phyloP scores from a whole-genome alignment of 2,888 invertebrate species.

The Drosophila robusta region DNA sequence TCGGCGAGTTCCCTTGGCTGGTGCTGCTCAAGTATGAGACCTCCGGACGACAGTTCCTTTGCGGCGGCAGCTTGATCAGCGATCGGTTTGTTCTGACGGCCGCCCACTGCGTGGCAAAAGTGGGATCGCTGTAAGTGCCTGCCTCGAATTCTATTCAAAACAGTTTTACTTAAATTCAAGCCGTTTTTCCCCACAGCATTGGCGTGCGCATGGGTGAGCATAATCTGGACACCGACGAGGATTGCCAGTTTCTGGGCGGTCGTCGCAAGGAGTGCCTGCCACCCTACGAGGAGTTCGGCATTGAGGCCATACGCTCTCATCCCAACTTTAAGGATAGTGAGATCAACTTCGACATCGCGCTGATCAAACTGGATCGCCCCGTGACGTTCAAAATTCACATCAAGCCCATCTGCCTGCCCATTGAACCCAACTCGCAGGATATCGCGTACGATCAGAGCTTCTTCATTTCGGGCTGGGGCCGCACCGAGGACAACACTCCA shows the following conservation, averaged over 20 bases:
- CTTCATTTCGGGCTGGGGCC: slow-evolving; percentile 82
- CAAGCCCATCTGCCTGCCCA: slow-evolving; percentile 80
- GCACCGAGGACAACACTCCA: slow-evolving; percentile 56
- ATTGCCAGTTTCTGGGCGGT: slow-evolving; percentile 75
- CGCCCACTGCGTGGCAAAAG: slow-evolving; percentile 77
- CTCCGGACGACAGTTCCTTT: slow-evolving; percentile 77
- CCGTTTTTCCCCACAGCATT: slow-evolving; percentile 56
- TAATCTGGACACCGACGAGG: slow-evolving; percentile 70
- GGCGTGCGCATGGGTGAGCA: slow-evolving; percentile 85
- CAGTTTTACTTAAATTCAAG: background rate
- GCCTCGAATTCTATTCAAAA: too few relatives aligned
- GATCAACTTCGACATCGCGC: slow-evolving; percentile 87
- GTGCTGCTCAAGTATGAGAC: slow-evolving; percentile 88
- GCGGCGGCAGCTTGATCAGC: slow-evolving; percentile 82
- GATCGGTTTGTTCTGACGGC: slow-evolving; percentile 81
- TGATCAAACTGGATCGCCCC: slow-evolving; percentile 85
- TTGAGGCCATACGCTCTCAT: slow-evolving; percentile 85
- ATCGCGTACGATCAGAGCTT: slow-evolving; percentile 49
- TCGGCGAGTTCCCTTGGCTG: slow-evolving; percentile 92
- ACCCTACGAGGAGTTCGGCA: slow-evolving; percentile 83
- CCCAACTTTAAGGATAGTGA: slow-evolving; percentile 85
- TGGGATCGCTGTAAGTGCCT: slow-evolving; percentile 59
- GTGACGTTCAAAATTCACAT: slow-evolving; percentile 71
- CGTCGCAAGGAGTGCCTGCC: slow-evolving; percentile 79
- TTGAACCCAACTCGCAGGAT: slow-evolving; percentile 47